Percentiles rank a stretch among this genome's conserved stretches.
These are phyloP conservation scores for Apogon talboti DNA, from an alignment of 2,797 vertebrate genomes.

Conservation along the genomic window DNA sequence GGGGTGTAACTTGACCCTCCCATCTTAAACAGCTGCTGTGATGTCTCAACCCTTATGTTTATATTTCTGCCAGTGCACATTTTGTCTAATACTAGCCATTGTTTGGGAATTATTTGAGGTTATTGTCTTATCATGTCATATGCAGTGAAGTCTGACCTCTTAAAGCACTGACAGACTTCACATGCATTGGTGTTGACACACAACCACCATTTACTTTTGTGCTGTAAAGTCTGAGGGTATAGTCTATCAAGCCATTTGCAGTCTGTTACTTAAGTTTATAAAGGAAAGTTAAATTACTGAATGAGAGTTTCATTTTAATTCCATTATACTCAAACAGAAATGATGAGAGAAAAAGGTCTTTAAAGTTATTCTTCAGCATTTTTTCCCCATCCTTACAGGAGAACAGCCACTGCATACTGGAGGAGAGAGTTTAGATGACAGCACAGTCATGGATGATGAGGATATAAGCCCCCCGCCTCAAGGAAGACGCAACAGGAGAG, in stretches of 20 bases:
- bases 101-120: background rate
- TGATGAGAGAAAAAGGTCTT: background rate
- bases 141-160: constrained; percentile 5
- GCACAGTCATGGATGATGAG: constrained; percentile 87
- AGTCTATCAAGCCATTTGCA: background rate
- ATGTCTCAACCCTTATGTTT: constrained; percentile 4
- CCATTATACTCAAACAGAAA: no score
- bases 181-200: constrained; percentile 2
- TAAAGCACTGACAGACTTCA: background rate
- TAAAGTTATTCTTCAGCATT: background rate
- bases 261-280: background rate
- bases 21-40: constrained; percentile 36
- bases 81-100: constrained; percentile 2
- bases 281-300: no score
- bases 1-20: constrained; percentile 62
- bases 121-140: constrained; percentile 17
- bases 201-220: constrained; percentile 6
- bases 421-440: constrained; percentile 89
- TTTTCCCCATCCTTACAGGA: constrained; percentile 52
- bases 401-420: constrained; percentile 81
- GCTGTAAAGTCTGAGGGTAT: background rate
- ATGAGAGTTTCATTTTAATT: no score
- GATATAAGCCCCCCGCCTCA: constrained; percentile 89
- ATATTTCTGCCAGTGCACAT: background rate
- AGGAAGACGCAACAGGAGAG: constrained; percentile 89